Conservation (phyloP, 1,140 invertebrate genomes). For the Achroia grisella region DNA sequence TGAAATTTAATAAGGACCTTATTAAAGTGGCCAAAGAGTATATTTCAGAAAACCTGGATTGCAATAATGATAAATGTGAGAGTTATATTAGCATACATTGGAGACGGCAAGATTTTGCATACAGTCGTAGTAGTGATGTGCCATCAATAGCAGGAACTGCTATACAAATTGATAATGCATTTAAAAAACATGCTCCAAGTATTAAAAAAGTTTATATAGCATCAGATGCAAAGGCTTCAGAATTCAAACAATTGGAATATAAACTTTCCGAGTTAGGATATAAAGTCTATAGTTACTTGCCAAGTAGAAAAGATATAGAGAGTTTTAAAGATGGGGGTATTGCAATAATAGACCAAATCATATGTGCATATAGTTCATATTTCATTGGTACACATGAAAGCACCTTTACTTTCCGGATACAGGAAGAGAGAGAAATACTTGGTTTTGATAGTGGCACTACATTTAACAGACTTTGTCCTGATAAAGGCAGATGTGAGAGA, state of each 20-base stretch:
- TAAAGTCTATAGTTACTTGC: conserved; percentile 41
- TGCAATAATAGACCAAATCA: conserved; percentile 97
- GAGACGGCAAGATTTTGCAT: conserved; percentile 88
- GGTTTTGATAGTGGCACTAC: conserved; percentile 87
- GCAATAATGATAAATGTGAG: conserved; percentile 77
- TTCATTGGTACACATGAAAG: conserved; percentile 96
- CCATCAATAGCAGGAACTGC: conserved; percentile 83
- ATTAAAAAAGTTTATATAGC: conserved; percentile 85
- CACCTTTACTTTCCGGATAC: conserved; percentile 96
- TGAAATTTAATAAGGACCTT: conserved; percentile 88
- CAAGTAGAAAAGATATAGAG: conserved; percentile 66
- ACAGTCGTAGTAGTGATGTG: conserved; percentile 78
- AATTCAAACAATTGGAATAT: conserved; percentile 67
- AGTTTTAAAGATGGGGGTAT: conserved; percentile 88
- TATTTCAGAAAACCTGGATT: conserved; percentile 80
- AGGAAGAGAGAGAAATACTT: conserved; percentile 97
- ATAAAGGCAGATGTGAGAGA: conserved; percentile 50
- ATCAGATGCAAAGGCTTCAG: conserved; percentile 81
- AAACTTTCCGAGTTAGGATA: conserved; percentile 36
- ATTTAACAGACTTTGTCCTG: conserved; percentile 90
- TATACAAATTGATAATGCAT: conserved; percentile 78
- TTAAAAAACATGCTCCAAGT: conserved; percentile 72
- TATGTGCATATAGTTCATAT: conserved; percentile 90
- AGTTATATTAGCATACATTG: conserved; percentile 89
- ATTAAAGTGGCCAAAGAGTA: conserved; percentile 82